These are phyloP conservation scores for Spilosoma lubricipeda DNA, from an alignment of 2,888 invertebrate species.

Conservation along the genomic window DNA sequence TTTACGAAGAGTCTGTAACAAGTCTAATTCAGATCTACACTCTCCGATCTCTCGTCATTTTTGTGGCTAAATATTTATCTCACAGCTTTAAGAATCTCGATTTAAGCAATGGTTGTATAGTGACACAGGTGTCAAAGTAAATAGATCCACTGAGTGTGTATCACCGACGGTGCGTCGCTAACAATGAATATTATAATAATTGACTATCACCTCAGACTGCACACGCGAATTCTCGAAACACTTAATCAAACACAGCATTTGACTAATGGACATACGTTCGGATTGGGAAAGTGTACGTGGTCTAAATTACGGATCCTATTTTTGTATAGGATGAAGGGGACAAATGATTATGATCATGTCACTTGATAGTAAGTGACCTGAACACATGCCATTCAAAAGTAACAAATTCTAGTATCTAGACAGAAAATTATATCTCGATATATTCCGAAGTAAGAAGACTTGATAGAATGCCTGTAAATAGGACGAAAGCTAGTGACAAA, in stretches of 20 bases:
- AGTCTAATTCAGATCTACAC: neutral
- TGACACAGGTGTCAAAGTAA: neutral
- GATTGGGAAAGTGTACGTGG: neutral
- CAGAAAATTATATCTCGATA: too few species aligned
- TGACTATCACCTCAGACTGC: constrained; percentile 77
- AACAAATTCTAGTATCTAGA: too few species aligned
- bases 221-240: constrained; percentile 50
- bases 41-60: neutral
- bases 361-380: neutral
- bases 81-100: neutral
- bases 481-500: neutral
- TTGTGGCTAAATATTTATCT: neutral
- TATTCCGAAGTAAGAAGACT: too few species aligned
- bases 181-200: constrained; percentile 77
- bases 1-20: neutral
- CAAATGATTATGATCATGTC: neutral
- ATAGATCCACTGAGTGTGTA: constrained; percentile 46
- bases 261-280: constrained; percentile 40
- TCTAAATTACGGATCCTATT: neutral
- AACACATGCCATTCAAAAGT: too few species aligned
- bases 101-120: neutral
- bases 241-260: constrained; percentile 37
- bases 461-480: too few species aligned
- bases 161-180: constrained; percentile 53
- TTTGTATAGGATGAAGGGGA: neutral